Conservation (phyloP, 2,113 vertebrate species). For the Melanerpes formicivorus region DNA sequence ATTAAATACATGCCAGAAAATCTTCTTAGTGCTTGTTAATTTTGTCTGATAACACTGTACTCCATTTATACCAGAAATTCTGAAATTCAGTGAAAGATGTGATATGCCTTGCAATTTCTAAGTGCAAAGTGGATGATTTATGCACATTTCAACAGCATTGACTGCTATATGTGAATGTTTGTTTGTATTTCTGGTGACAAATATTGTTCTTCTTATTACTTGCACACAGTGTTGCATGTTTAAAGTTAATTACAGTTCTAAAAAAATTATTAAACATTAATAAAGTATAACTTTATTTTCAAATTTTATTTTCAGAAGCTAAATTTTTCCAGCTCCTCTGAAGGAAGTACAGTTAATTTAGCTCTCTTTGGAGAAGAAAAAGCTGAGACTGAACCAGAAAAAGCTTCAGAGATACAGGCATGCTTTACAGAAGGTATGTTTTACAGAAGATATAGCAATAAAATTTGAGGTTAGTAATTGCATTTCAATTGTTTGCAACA, state of each 20-base stretch:
- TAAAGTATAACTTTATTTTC: background rate
- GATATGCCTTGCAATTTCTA: background rate
- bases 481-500: background rate
- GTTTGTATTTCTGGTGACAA: conserved; percentile 53
- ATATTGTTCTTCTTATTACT: background rate
- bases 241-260: conserved; percentile 1
- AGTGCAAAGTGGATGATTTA: background rate
- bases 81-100: background rate
- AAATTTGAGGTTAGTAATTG: background rate
- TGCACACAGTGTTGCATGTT: conserved; percentile 66
- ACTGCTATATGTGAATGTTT: conserved; percentile 36
- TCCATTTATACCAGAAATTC: background rate
- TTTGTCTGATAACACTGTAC: background rate
- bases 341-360: conserved; percentile 92
- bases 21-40: background rate
- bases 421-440: conserved; percentile 90
- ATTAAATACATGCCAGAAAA: background rate
- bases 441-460: conserved; percentile 82
- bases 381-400: conserved; percentile 79
- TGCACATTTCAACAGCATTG: conserved; percentile 63
- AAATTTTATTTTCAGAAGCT: conserved; percentile 77
- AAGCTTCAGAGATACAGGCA: conserved; percentile 83
- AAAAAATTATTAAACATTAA: background rate
- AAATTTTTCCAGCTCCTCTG: conserved; percentile 85
- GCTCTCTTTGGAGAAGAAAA: conserved; percentile 80